Conservation (phyloP, 2,888 invertebrate species). For the Drosophila buzzatii region DNA sequence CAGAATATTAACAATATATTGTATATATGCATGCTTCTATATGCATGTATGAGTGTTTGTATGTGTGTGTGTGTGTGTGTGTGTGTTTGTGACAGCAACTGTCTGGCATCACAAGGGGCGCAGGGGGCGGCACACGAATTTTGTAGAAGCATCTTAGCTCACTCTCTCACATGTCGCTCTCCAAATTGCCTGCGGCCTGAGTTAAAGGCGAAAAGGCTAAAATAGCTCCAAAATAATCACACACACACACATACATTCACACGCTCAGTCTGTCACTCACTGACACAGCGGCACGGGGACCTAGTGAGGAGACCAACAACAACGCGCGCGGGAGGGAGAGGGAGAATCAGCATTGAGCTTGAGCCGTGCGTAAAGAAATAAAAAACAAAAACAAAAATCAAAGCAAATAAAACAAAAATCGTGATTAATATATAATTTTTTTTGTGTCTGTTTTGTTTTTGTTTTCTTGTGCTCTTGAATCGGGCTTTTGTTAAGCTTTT, state of each 20-base stretch:
- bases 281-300: slow-evolving; percentile 2
- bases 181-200: slow-evolving; percentile 34
- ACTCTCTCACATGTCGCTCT: background rate
- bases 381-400: slow-evolving; percentile 20
- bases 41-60: slow-evolving; percentile 2
- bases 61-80: slow-evolving; percentile 1
- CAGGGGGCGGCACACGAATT: slow-evolving; percentile 29
- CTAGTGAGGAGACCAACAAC: background rate
- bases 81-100: too few relatives aligned
- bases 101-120: slow-evolving; percentile 28
- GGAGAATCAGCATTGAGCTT: slow-evolving; percentile 34
- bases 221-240: slow-evolving; percentile 46
- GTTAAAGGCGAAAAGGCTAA: slow-evolving; percentile 50
- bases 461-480: slow-evolving; percentile 51
- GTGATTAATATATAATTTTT: slow-evolving; percentile 17
- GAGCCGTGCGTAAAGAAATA: slow-evolving; percentile 53
- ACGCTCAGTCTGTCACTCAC: background rate
- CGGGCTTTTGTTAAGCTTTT: slow-evolving; percentile 45
- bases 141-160: slow-evolving; percentile 33
- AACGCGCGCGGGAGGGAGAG: slow-evolving; percentile 19
- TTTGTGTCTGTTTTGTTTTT: slow-evolving; percentile 7
- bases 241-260: slow-evolving; percentile 8
- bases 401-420: slow-evolving; percentile 47
- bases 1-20: slow-evolving; percentile 66
- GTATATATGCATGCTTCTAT: slow-evolving; percentile 11